Conservation (phyloP, 1,140 invertebrate genomes). For the Drosophila takahashii region DNA sequence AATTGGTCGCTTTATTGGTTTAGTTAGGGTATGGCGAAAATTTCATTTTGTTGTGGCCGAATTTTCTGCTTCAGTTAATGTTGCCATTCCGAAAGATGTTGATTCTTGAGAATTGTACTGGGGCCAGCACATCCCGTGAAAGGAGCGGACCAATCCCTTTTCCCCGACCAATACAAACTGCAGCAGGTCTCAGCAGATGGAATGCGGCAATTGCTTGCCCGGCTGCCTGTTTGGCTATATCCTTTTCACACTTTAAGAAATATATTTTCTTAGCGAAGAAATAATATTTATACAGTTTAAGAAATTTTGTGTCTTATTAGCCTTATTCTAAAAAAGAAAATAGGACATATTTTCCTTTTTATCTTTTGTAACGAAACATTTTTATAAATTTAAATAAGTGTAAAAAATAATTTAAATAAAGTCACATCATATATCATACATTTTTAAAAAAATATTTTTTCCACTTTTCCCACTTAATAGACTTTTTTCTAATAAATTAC, state of each 20-base stretch:
- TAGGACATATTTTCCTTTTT: too few species aligned
- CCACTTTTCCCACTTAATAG: too few species aligned
- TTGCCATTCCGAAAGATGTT: constrained; percentile 31
- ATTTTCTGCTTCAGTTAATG: constrained; percentile 29
- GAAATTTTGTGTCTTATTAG: too few species aligned
- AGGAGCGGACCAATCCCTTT: constrained; percentile 9
- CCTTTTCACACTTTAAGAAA: constrained; percentile 8
- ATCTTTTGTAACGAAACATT: too few species aligned
- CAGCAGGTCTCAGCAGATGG: constrained; percentile 58
- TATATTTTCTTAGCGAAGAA: background rate
- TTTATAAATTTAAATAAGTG: too few species aligned
- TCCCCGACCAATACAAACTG: constrained; percentile 35
- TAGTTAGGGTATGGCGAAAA: constrained; percentile 21
- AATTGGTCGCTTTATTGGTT: background rate
- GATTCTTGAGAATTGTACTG: constrained; percentile 55
- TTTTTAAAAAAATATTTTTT: too few species aligned
- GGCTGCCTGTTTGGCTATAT: constrained; percentile 38
- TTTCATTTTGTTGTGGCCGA: constrained; percentile 26
- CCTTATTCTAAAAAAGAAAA: too few species aligned
- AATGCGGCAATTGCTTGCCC: constrained; percentile 55
- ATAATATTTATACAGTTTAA: background rate
- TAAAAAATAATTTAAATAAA: too few species aligned
- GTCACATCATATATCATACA: too few species aligned
- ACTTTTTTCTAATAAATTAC: too few species aligned
- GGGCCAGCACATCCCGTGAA: constrained; percentile 12